These are phyloP conservation scores for Eupithecia tripunctaria DNA, from an alignment of 2,888 invertebrate genomes.

Conservation along the genomic window DNA sequence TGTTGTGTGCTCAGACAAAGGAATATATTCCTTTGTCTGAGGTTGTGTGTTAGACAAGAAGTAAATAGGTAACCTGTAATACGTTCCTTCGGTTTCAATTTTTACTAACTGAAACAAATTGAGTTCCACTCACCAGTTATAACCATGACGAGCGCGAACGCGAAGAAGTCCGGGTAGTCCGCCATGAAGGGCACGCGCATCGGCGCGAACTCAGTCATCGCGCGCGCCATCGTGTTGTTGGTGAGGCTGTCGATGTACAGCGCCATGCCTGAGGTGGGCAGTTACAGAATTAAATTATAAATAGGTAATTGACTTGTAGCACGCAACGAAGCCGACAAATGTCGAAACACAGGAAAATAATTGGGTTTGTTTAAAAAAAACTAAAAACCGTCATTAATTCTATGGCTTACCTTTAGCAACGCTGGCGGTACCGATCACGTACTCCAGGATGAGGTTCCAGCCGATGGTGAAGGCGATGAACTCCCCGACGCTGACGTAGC, in stretches of 20 bases:
- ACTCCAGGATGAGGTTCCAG: constrained; percentile 96
- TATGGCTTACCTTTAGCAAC: constrained; percentile 89
- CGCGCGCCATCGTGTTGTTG: constrained; percentile 87
- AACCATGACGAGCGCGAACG: constrained; percentile 87
- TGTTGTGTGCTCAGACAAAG: too few relatives aligned
- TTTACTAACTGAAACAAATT: background rate
- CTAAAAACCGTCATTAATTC: too few relatives aligned
- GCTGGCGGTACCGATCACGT: constrained; percentile 92
- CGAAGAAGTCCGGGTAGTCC: constrained; percentile 91
- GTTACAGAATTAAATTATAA: background rate
- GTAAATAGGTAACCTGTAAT: too few relatives aligned
- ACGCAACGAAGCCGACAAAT: background rate
- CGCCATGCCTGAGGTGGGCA: constrained; percentile 85
- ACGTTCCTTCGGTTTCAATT: background rate
- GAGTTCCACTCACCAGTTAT: constrained; percentile 85
- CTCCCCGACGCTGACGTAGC: constrained; percentile 96
- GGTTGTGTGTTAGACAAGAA: too few relatives aligned
- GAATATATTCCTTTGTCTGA: too few relatives aligned
- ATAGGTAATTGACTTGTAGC: background rate
- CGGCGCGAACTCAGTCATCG: constrained; percentile 86
- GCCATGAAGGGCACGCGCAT: constrained; percentile 87
- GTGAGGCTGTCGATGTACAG: constrained; percentile 90
- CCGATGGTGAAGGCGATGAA: constrained; percentile 96
- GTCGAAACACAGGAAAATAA: background rate
- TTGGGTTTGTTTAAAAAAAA: too few relatives aligned